Evolutionary conservation across 2,888 invertebrate species (phyloP).

Genomic region (Heterodera filipjevi): DNA sequence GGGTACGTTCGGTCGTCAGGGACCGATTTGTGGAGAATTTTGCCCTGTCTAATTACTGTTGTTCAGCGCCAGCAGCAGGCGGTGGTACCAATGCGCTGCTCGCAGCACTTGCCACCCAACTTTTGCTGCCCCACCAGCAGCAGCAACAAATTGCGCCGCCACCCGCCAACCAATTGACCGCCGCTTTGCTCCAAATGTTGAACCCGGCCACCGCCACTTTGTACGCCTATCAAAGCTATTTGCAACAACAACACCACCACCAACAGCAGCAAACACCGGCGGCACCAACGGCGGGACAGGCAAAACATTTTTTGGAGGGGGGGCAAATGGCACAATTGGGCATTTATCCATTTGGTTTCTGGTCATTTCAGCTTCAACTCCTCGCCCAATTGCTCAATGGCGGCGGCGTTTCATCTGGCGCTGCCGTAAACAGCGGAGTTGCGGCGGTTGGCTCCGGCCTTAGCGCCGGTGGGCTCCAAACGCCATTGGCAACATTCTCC

Average conservation of each 20-base stretch:
- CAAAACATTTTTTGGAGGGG: not conserved
- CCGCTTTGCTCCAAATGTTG: constrained; percentile 15
- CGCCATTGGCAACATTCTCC: constrained; percentile 6
- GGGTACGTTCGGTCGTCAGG: not conserved
- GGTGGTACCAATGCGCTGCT: not conserved
- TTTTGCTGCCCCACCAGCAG: constrained; percentile 33
- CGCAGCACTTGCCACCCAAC: constrained; percentile 22
- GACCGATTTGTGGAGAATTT: not conserved
- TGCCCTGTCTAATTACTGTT: not conserved
- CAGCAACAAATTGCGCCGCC: constrained; percentile 40
- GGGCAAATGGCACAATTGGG: constrained; percentile 7
- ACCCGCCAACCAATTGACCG: not conserved
- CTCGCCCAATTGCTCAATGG: constrained; percentile 10
- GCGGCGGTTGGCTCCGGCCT: not conserved
- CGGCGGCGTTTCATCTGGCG: not conserved
- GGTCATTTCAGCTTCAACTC: constrained; percentile 16
- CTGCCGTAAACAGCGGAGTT: not conserved
- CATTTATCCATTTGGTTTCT: not conserved
- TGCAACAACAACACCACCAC: constrained; percentile 21
- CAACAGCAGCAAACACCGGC: constrained; percentile 28
- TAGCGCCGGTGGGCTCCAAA: not conserved
- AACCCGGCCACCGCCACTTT: constrained; percentile 25
- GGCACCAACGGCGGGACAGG: not conserved
- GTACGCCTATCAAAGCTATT: constrained; percentile 33
- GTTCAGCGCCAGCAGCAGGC: constrained; percentile 25